Percentiles rank a stretch among this genome's conserved stretches.
Evolutionary conservation across 1,140 invertebrate genomes (phyloP).

Genomic region (Stratiolaelaps scimitus): DNA sequence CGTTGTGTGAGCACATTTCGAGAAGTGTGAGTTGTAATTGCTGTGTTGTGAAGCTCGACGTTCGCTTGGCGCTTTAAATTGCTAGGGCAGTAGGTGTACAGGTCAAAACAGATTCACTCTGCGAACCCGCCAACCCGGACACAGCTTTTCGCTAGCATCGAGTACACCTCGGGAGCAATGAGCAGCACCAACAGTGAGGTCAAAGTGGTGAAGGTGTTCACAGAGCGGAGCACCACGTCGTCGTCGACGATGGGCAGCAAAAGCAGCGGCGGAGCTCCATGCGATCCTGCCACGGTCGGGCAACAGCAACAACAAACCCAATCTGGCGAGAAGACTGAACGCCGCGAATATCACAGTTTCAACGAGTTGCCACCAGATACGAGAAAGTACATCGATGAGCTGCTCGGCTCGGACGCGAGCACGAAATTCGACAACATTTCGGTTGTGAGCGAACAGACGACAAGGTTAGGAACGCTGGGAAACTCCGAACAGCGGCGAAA

Average conservation of each 20-base stretch:
- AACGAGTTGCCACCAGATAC: neutral
- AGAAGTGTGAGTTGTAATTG: too few species aligned
- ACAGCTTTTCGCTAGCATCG: too few species aligned
- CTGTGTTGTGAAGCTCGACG: too few species aligned
- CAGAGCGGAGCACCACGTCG: constrained; percentile 2
- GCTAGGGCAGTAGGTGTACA: too few species aligned
- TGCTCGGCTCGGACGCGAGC: constrained; percentile 9
- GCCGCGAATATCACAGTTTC: constrained; percentile 21
- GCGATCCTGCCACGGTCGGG: too few species aligned
- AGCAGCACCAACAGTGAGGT: neutral
- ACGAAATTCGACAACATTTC: constrained; percentile 28
- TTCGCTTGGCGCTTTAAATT: too few species aligned
- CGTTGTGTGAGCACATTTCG: too few species aligned
- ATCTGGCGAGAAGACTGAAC: neutral
- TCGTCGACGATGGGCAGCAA: neutral
- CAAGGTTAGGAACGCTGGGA: constrained; percentile 1
- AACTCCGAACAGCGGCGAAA: neutral
- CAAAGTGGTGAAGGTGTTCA: constrained; percentile 19
- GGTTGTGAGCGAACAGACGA: constrained; percentile 23
- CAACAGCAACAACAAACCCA: too few species aligned
- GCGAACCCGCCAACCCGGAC: too few species aligned
- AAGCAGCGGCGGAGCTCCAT: neutral
- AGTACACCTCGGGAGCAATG: too few species aligned
- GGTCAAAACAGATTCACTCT: too few species aligned
- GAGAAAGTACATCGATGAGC: constrained; percentile 17